A percentile compares a stretch with the other conserved stretches of the same genome.
These are phyloP conservation scores for Papilio protenor DNA, from an alignment of 2,888 invertebrate species.

Conservation along the genomic window DNA sequence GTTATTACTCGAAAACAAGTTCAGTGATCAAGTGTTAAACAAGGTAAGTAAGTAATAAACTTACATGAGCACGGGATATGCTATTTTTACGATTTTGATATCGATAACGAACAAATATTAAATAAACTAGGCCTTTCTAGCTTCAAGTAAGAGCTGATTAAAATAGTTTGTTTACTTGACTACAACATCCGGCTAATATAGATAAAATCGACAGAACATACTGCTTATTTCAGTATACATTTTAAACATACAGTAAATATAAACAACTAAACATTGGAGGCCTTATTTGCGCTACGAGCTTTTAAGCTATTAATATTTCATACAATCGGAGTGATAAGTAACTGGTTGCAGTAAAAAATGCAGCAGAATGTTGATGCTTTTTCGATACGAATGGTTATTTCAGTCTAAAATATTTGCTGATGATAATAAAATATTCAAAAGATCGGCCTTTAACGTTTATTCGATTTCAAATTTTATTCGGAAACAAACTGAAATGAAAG, in stretches of 20 bases:
- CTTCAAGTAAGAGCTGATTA: too few relatives aligned
- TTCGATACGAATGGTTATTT: background rate
- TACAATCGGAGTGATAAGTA: constrained; percentile 15
- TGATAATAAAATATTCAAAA: background rate
- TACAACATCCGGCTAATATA: background rate
- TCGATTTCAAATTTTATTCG: background rate
- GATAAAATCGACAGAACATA: background rate
- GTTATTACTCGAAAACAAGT: background rate
- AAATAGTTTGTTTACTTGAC: too few relatives aligned
- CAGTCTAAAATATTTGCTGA: background rate
- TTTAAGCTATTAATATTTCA: constrained; percentile 26
- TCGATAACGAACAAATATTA: too few relatives aligned
- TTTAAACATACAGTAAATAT: constrained; percentile 2
- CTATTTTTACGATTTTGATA: background rate
- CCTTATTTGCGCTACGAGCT: constrained; percentile 3
- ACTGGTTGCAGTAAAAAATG: constrained; percentile 11
- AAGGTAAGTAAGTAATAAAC: background rate
- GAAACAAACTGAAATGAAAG: too few relatives aligned
- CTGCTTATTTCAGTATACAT: background rate
- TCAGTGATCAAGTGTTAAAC: background rate
- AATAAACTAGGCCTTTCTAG: too few relatives aligned
- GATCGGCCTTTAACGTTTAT: background rate
- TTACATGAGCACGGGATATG: background rate
- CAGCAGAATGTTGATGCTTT: constrained; percentile 6
- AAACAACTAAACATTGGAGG: constrained; percentile 11